Evolutionary conservation across 2,797 vertebrate species (phyloP), one percentile per base, ranked within the genome.

Genomic region (Merluccius polli): DNA sequence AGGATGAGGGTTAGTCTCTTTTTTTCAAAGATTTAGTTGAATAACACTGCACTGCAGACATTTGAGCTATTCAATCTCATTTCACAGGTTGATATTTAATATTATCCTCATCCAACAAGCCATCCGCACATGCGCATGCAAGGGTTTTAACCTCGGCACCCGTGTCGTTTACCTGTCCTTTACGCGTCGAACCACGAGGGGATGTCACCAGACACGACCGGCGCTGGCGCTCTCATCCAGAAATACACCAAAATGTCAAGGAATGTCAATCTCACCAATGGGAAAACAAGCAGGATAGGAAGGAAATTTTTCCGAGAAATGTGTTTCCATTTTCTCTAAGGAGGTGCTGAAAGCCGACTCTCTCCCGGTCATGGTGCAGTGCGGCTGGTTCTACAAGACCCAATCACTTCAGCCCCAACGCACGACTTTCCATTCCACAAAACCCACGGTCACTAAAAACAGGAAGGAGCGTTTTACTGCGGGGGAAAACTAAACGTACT

Each of bases 271-370:
- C 63, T 67, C 31, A 9, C n/a, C 52, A 16, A 70, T 48, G 75
- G 59, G 16, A 72, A 30, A 68, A 68, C 27, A 31, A 68, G 63
- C 70, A 68, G 21, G 79, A 68, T 81, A 78, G 72, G 63, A 75
- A 38, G 65, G 71, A 70, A 36, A 15, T 72, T 29, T 73, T 73
- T 80, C 69, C 16, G 44, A 11, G 38, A 86, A 80, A 76, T 72
- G 63, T 81, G 76, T 79, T 85, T 82, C 69, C 75, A 77, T 82
- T 84, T 73, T 75, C 38, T 75, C 67, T 86, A 84, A 86, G 3
- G 78, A 84, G 78, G 73, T 78, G 85, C n/a, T 86, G 82, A 89
- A 16, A 77, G 78, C 82, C 70, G 13, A 35, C 75, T 71, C 29
- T 52, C 52, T 27, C 52, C 30, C 52, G 24, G 52, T 83, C 78